Base-by-base conservation (phyloP, 2,888 invertebrate species). In the Thumatha senex region DNA sequence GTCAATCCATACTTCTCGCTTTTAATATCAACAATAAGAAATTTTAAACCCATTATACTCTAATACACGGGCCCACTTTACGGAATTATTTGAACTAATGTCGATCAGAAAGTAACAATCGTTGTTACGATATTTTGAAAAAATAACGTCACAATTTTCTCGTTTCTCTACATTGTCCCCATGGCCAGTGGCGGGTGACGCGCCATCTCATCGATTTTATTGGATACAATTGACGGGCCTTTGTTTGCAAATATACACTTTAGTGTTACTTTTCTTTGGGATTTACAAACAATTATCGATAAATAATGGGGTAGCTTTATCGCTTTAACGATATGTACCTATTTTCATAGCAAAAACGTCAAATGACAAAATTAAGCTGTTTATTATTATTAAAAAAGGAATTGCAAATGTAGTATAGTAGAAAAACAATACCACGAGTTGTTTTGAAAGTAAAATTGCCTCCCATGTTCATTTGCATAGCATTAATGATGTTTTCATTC, bases 401-500 rank as follows among this genome's bases (percentile, higher is more conserved):
- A 66, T 46, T 59, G 56, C 54, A 54, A 18, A 48, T 40, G 31
- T 50, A 49, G 55, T 53, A 48, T 59, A 49, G 36, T 57, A 50
- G 56, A 55, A 65, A 59, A 59, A 59, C 54, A 63, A 56, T 59
- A 51, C 51, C 38, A 51, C 54, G 56, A 57, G 48, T 69, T 72
- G 55, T 67, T 68, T 66, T 67, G 56, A 62, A 71, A 62, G 67
- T 62, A 61, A 65, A 63, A 51, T 53, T 13, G 15, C 36, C 40
- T 45, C 13, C 35, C 52, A 40, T 39, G 54, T 50, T 46, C 69
- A 78, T 86, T 84, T 85, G 80, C 82, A 82, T 84, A 72, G 67
- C 70, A 80, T 83, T 85, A 86, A 85, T 82, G 82, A 86, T 79
- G 86, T 84, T 83, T 85, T 84, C 82, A 80, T 84, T 78, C 74